A percentile compares a stretch with the other conserved stretches of the same genome.
phyloP scores from a whole-genome alignment of 2,113 vertebrate species.

The Notechis scutatus region DNA sequence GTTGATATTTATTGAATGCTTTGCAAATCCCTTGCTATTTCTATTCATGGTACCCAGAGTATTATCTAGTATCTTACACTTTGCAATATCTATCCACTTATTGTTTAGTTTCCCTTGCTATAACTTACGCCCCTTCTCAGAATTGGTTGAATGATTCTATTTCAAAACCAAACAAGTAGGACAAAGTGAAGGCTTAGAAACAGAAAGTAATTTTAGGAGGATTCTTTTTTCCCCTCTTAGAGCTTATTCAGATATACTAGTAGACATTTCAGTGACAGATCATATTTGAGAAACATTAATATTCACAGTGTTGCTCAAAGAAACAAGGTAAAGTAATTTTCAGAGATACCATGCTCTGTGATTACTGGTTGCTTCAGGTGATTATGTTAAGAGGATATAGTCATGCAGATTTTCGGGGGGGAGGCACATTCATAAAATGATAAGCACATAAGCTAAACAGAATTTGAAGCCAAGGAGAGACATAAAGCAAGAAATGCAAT shows the following conservation, averaged over 20 bases:
- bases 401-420: background rate
- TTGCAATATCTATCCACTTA: background rate
- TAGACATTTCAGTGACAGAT: background rate
- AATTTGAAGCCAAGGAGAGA: background rate
- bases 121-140: background rate
- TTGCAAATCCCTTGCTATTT: background rate
- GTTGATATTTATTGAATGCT: background rate
- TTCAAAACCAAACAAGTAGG: background rate
- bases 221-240: background rate
- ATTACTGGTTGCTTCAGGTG: background rate
- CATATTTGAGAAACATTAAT: background rate
- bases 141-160: background rate
- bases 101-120: background rate
- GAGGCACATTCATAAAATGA: background rate
- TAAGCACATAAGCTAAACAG: background rate
- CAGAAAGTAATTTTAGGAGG: background rate
- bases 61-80: background rate
- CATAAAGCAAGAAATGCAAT: background rate
- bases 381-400: background rate
- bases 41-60: background rate
- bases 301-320: background rate
- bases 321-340: background rate
- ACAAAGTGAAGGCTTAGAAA: background rate
- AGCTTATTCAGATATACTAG: background rate
- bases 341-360: background rate